These are phyloP conservation scores for Pachycephala philippinensis DNA, from an alignment of 2,113 vertebrate species.

Conservation along the genomic window DNA sequence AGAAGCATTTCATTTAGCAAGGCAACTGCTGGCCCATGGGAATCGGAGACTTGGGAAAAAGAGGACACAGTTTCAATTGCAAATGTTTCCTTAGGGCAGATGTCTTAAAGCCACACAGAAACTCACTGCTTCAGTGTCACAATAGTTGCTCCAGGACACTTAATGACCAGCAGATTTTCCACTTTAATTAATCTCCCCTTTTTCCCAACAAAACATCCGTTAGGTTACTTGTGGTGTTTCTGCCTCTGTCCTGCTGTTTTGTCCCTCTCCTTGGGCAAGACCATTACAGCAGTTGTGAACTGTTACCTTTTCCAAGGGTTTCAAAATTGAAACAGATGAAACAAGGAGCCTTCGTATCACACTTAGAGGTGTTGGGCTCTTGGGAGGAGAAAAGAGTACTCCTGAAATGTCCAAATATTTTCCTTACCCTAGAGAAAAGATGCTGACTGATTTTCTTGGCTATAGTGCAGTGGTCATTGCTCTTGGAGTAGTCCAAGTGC, in stretches of 20 bases:
- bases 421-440: not conserved
- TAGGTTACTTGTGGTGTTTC: not conserved
- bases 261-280: not conserved
- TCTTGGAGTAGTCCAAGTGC: not conserved
- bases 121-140: not conserved
- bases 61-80: not conserved
- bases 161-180: not conserved
- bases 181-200: not conserved
- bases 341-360: not conserved
- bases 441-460: not conserved
- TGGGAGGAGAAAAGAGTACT: not conserved
- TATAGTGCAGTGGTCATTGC: not conserved
- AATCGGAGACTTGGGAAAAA: not conserved
- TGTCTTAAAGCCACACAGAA: slow-evolving; percentile 1
- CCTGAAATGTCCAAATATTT: not conserved
- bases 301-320: not conserved
- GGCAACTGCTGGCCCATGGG: not conserved
- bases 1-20: slow-evolving; percentile 20
- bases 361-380: not conserved
- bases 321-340: not conserved
- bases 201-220: not conserved
- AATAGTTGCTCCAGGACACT: not conserved
- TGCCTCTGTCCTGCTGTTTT: not conserved
- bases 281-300: not conserved
- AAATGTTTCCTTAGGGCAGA: slow-evolving; percentile 13